phyloP scores from a whole-genome alignment of 2,888 invertebrate species.

The Neoaliturus tenellus region DNA sequence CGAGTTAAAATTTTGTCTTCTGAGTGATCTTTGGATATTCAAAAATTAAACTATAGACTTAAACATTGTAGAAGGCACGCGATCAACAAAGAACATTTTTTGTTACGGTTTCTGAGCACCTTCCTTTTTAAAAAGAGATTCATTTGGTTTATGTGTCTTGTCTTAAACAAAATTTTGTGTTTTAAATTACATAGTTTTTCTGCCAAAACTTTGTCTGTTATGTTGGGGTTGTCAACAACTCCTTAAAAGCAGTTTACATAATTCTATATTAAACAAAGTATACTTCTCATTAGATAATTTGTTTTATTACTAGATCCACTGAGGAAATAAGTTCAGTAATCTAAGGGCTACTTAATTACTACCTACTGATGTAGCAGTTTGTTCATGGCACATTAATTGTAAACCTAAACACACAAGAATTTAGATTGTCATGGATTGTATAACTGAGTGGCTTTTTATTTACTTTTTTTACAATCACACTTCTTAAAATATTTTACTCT shows the following conservation, averaged over 20 bases:
- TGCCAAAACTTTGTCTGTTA: neutral
- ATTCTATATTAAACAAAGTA: neutral
- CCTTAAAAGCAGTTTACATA: neutral
- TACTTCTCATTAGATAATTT: neutral
- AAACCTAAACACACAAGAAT: neutral
- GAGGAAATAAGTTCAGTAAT: too few relatives aligned
- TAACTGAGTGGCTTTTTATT: neutral
- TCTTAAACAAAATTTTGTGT: neutral
- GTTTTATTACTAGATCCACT: too few relatives aligned
- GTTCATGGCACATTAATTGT: neutral
- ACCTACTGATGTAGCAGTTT: neutral
- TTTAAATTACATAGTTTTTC: neutral
- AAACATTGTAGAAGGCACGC: slow-evolving; percentile 46
- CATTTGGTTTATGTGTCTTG: neutral
- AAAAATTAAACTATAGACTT: slow-evolving; percentile 34
- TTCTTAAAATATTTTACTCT: too few relatives aligned
- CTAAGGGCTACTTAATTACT: too few relatives aligned
- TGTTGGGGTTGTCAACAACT: slow-evolving; percentile 14
- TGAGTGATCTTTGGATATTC: slow-evolving; percentile 16
- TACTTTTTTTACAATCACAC: too few relatives aligned
- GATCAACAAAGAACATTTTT: slow-evolving; percentile 34
- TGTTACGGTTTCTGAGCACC: slow-evolving; percentile 32
- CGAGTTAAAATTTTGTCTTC: slow-evolving; percentile 26
- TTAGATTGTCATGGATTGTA: neutral
- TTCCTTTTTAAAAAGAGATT: neutral